Conservation (phyloP, 2,888 invertebrate species). For the Pogonocherus hispidulus region DNA sequence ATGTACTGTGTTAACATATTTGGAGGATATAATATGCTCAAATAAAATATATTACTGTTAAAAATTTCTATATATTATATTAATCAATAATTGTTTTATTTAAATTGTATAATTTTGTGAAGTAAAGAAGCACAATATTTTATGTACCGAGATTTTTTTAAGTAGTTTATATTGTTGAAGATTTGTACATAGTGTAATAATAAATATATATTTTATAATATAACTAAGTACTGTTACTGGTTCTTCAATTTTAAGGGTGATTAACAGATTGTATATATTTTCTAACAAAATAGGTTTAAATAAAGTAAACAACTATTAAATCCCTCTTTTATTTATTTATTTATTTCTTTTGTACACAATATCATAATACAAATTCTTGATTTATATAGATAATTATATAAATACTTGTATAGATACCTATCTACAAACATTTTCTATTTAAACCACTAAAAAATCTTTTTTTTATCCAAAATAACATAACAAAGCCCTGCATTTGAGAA, state of each 20-base stretch:
- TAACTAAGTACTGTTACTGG: constrained; percentile 43
- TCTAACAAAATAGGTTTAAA: constrained; percentile 35
- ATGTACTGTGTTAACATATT: constrained; percentile 23
- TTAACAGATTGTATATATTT: constrained; percentile 44
- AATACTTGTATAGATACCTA: too few species aligned
- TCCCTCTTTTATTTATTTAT: too few species aligned
- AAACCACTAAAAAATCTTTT: too few species aligned
- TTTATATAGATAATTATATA: too few species aligned
- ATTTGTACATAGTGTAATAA: constrained; percentile 48
- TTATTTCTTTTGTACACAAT: too few species aligned
- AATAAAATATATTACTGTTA: constrained; percentile 33
- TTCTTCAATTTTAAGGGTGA: constrained; percentile 48
- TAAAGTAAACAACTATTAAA: constrained; percentile 32
- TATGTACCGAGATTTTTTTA: constrained; percentile 23
- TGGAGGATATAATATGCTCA: constrained; percentile 24
- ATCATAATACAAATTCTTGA: too few species aligned
- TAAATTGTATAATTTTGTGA: constrained; percentile 32
- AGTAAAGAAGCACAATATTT: constrained; percentile 21
- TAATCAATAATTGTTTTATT: constrained; percentile 23
- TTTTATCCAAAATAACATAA: too few species aligned
- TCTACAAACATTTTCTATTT: too few species aligned
- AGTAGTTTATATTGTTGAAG: constrained; percentile 37
- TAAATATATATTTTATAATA: constrained; percentile 44
- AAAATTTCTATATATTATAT: constrained; percentile 32
- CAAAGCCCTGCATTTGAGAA: too few species aligned